Conservation (phyloP, 53 echinoderm and acorn worm genomes). For the Zoroaster sp. region DNA sequence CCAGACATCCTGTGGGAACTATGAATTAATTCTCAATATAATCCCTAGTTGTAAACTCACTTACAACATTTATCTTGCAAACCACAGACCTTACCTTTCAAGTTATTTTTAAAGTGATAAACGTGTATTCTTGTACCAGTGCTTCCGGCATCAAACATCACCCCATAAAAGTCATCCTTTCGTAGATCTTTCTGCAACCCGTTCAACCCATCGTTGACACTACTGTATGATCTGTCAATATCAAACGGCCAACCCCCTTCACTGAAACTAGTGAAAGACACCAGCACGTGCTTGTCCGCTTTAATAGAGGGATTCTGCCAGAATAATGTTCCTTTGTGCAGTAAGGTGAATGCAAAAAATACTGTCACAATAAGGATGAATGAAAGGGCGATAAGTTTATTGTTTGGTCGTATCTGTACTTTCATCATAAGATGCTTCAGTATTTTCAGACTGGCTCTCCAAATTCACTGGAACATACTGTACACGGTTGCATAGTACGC, state of each 20-base stretch:
- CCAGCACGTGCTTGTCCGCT: neutral
- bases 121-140: constrained; percentile 93
- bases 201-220: neutral
- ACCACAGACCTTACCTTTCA: constrained; percentile 9
- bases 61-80: neutral
- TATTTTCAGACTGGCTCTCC: no score
- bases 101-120: constrained; percentile 68
- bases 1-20: no score
- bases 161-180: constrained; percentile 73
- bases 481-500: no score
- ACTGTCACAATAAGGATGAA: neutral
- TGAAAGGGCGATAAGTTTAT: constrained; percentile 5
- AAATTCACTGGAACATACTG: no score
- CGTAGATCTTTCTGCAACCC: neutral
- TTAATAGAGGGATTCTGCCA: neutral
- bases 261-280: neutral
- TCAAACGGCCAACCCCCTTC: neutral
- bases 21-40: no score
- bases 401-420: constrained; percentile 36
- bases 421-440: no score
- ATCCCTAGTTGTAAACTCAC: no score
- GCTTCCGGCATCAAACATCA: constrained; percentile 95
- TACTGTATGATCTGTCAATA: neutral
- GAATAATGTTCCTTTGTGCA: constrained; percentile 4
- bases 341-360: constrained; percentile 4